Evolutionary conservation across 2,797 vertebrate genomes (phyloP).

Genomic region (Helicolenus hilgendorfi): DNA sequence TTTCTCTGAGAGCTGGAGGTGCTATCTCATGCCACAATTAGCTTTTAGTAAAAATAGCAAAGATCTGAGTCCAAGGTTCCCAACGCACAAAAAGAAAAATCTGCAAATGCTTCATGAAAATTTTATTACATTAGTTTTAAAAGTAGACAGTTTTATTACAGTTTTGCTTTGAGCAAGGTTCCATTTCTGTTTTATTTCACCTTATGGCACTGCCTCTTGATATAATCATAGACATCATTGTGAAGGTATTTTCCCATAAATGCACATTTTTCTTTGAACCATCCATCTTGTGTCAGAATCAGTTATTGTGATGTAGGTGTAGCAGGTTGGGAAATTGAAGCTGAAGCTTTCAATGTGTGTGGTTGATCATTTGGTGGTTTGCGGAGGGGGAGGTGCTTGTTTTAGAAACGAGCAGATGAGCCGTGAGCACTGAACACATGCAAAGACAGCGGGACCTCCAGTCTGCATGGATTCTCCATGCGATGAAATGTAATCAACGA

Average conservation of each 20-base stretch:
- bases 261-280: not conserved
- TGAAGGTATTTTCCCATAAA: not conserved
- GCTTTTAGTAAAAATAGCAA: slow-evolving; percentile 49
- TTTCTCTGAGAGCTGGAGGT: slow-evolving; percentile 37
- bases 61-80: slow-evolving; percentile 8
- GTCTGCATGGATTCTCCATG: slow-evolving; percentile 11
- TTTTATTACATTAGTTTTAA: slow-evolving; percentile 2
- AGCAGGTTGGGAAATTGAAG: not conserved
- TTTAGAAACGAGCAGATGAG: slow-evolving; percentile 44
- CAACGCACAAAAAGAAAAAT: slow-evolving; percentile 21
- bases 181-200: slow-evolving; percentile 1
- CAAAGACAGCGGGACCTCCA: slow-evolving; percentile 31
- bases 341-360: not conserved
- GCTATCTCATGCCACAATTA: slow-evolving; percentile 32
- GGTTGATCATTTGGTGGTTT: slow-evolving; percentile 24
- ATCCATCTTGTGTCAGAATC: not conserved
- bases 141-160: not conserved
- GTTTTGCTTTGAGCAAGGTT: not conserved
- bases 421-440: slow-evolving; percentile 58
- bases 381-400: slow-evolving; percentile 18
- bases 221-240: not conserved
- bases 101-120: not conserved
- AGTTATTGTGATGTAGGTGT: not conserved
- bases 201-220: not conserved
- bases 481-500: slow-evolving; percentile 60